Conservation (phyloP, 2,113 vertebrate species). For the Stigmatopora nigra region DNA sequence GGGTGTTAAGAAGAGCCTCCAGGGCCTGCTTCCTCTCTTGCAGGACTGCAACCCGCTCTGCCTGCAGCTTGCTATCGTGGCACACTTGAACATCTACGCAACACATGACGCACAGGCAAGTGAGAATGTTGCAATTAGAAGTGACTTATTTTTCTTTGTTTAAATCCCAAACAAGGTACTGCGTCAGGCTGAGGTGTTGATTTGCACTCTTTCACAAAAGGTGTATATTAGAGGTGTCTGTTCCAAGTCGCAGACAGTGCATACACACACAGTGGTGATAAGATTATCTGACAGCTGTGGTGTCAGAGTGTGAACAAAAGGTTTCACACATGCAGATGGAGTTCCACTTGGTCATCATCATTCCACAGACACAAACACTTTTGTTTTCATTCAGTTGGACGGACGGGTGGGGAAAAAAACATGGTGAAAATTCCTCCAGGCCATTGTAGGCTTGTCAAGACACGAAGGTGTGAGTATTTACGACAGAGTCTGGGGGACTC, state of each 20-base stretch:
- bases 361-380: conserved; percentile 37
- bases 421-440: conserved; percentile 13
- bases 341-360: conserved; percentile 29
- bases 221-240: neutral
- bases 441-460: conserved; percentile 29
- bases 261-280: conserved; percentile 11
- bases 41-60: conserved; percentile 73
- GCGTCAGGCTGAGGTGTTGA: neutral
- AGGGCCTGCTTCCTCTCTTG: conserved; percentile 75
- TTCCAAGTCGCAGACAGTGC: conserved; percentile 8
- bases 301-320: conserved; percentile 32
- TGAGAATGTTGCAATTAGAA: neutral
- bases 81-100: conserved; percentile 63
- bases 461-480: neutral
- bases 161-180: neutral
- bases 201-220: conserved; percentile 5
- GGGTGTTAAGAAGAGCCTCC: conserved; percentile 74
- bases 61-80: conserved; percentile 71
- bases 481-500: neutral
- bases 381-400: conserved; percentile 31
- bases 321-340: conserved; percentile 43
- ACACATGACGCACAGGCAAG: conserved; percentile 7
- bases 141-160: neutral
- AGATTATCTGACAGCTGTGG: conserved; percentile 43
- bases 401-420: conserved; percentile 22